These are phyloP conservation scores for Hybos culiciformis DNA, from an alignment of 2,888 invertebrate genomes.

Conservation along the genomic window DNA sequence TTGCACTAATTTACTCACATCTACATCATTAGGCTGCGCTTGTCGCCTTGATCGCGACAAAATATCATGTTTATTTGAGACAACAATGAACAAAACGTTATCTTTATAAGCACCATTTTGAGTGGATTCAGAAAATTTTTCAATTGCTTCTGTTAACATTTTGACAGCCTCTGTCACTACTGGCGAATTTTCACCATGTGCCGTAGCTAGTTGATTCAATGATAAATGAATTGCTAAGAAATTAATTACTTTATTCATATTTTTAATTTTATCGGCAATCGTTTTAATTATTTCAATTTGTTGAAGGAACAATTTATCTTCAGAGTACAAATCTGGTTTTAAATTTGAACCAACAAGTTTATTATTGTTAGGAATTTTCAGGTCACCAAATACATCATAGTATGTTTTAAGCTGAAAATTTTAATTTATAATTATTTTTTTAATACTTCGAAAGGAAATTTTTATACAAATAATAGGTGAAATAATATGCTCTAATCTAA, in stretches of 20 bases:
- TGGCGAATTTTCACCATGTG: constrained; percentile 28
- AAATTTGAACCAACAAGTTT: constrained; percentile 13
- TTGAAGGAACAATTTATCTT: constrained; percentile 28
- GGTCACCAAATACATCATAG: constrained; percentile 22
- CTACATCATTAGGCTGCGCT: constrained; percentile 20
- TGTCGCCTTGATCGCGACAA: constrained; percentile 16
- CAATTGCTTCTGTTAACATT: constrained; percentile 32
- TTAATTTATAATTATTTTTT: constrained; percentile 12
- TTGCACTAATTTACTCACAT: neutral
- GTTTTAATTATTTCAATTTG: constrained; percentile 22
- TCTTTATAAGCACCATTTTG: constrained; percentile 43
- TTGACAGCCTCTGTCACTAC: constrained; percentile 27
- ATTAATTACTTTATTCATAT: constrained; percentile 21
- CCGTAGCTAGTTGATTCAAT: constrained; percentile 23
- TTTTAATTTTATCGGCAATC: constrained; percentile 20
- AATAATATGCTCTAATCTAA: no score
- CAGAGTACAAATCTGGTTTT: constrained; percentile 25
- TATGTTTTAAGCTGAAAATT: constrained; percentile 15
- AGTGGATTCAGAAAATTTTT: constrained; percentile 41
- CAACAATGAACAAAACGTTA: constrained; percentile 46
- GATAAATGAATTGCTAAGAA: constrained; percentile 24
- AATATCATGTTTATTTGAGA: constrained; percentile 28
- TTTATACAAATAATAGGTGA: no score
- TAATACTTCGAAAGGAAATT: no score
- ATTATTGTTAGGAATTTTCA: constrained; percentile 13